Base-by-base conservation (phyloP, 2,113 vertebrate genomes). In the Cinclus mexicanus region DNA sequence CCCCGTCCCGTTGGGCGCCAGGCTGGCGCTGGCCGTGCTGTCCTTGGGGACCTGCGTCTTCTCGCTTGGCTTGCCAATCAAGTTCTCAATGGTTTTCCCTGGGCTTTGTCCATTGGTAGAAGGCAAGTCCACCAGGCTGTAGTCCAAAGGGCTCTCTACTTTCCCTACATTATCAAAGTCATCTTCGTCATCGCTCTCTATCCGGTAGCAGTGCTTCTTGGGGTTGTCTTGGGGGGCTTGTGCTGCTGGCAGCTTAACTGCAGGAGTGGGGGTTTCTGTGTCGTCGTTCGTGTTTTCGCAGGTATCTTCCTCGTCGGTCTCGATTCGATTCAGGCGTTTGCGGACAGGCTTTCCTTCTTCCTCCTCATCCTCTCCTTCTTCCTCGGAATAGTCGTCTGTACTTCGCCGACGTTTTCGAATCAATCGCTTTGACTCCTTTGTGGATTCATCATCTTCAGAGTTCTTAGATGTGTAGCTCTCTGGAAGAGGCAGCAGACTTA, bases 291-390 rank as follows among this genome's bases (percentile, higher is more conserved):
- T 22, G 3, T 93, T 98, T 5, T 97, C 97, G 33, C 97, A 88
- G 47, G 84, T 95, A 3, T 99, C 98, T 41, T 98, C 98, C 3
- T 99, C 99, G 0, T 99, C 99, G 0, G 99, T 99, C 95, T 99
- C 99, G 1, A 99, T 99, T 31, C 99, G 98, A 64, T 99, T 99
- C 41, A 99, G 98, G 89, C 99, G 98, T 86, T 99, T 99, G 41
- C 99, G 98, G 71, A 98, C 79, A 0, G 98, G 99, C 50, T 97
- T 98, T 69, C 98, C 98, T 50, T 99, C 99, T 0, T 97, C 97
- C 69, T 97, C 98, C 55, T 98, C 98, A 4, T 98, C 97, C 78
- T 97, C 94, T 77, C 97, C 97, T 80, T 97, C 72, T 57, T 92
- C 93, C 94, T 98, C 97, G 3, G 96, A 85, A 94, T 98, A 97